Evolutionary conservation across 2,113 vertebrate genomes (phyloP), one percentile per base, ranked within the genome.

Genomic region (Cyprinodon brontotheroides): DNA sequence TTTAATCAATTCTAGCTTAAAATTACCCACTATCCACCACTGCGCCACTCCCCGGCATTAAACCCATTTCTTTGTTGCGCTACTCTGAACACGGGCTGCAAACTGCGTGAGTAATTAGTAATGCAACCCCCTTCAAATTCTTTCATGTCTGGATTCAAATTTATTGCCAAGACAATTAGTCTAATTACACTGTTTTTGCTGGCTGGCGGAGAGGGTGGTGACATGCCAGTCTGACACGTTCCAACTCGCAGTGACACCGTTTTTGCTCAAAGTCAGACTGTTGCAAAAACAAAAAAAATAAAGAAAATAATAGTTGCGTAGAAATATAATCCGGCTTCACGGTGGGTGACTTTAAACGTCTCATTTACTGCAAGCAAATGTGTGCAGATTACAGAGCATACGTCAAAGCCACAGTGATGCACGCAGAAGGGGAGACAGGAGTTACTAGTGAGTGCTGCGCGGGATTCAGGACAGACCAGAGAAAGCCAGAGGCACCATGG

Each of bases 61-160:
- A 85, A 86, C 78, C 65, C 9, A 43, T 43, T 59, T 84, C 80
- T 77, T 69, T 65, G 73, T 89, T 78, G 72, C 41, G 9, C 61
- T 11, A 6, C 67, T 79, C 40, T 17, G 53, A 80, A 73, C 67
- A 68, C 22, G 53, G 68, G 65, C 79, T 62, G 64, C 68, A 83
- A 78, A 84, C 86, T 88, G 78, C 77, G 76, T 70, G 75, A 87
- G 64, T 83, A 92, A 93, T 94, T 93, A 91, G 87, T 75, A 75
- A 80, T 68, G n/a, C 59, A 88, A 65, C 61, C 67, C 12, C 81
- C 53, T 80, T 29, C 61, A 74, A 89, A 92, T 92, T 89, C 90
- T 89, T 92, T 92, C 89, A 91, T 83, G 93, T 93, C 91, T 93
- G 86, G 80, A 83, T 73, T 67, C 59, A 89, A 92, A 92, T 93